A percentile compares a stretch with the other conserved stretches of the same genome.
These are phyloP conservation scores for Spilogale gracilis DNA, from an alignment of 2,113 vertebrate genomes.

Conservation along the genomic window DNA sequence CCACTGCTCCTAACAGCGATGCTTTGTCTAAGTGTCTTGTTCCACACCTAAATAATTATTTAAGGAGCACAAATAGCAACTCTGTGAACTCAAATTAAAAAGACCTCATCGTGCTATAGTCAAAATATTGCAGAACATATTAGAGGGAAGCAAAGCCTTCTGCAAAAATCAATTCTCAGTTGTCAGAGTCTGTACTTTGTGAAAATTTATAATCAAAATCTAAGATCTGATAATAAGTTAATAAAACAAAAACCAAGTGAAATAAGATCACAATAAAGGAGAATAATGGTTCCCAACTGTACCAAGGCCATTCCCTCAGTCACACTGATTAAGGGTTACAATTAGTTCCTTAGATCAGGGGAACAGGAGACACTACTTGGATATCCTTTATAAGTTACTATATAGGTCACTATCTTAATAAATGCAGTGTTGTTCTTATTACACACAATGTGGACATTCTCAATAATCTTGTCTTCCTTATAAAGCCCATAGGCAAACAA, in stretches of 20 bases:
- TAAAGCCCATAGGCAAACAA: not conserved
- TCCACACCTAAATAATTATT: not conserved
- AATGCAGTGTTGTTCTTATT: not conserved
- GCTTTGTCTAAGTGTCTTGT: not conserved
- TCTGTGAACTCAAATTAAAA: slow-evolving; percentile 9
- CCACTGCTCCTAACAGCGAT: not conserved
- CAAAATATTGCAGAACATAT: not conserved
- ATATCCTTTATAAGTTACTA: not conserved
- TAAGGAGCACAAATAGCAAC: not conserved
- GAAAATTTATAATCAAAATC: slow-evolving; percentile 36
- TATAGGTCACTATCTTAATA: not conserved
- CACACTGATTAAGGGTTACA: not conserved
- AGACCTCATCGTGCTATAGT: not conserved
- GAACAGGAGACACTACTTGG: not conserved
- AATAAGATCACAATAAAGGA: not conserved
- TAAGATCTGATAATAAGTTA: slow-evolving; percentile 2
- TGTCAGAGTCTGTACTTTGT: slow-evolving; percentile 37
- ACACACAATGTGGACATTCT: not conserved
- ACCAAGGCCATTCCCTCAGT: not conserved
- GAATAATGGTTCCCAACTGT: not conserved
- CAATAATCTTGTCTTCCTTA: not conserved
- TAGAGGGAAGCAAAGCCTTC: not conserved
- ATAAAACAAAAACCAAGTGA: not conserved
- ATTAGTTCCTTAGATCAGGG: not conserved
- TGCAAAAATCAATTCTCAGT: slow-evolving; percentile 31